Base-by-base conservation (phyloP, 2,797 vertebrate species). In the Pempheris klunzingeri region DNA sequence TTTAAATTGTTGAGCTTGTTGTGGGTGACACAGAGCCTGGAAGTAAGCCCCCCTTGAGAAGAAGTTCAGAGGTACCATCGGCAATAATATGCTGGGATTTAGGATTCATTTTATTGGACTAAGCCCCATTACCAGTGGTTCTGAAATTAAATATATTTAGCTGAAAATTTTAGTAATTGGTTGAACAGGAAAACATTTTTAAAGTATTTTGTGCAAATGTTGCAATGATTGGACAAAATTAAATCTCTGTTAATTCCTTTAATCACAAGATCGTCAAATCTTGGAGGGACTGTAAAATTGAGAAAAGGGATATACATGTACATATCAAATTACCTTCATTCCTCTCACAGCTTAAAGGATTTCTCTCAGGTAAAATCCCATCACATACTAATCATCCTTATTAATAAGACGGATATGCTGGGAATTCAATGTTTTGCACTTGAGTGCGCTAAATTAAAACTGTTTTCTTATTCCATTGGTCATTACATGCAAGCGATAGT, bases 341-440 rank as follows among this genome's bases (percentile, higher is more conserved):
- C 30, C 57, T 59, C 38, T 32, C 26, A 60, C 52, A 78, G 34
- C 69, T 76, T 8, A 66, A 26, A 61, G 41, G 61, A 81, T 63
- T 72, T 77, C 20, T 64, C 68, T 65, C 74, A 85, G 74, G 75
- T 78, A 72, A 74, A 80, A 80, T 86, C 66, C 55, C 41, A 74
- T 72, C 58, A 72, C 62, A 58, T 62, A 65, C 49, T 71, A 67
- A 76, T 84, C n/a, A 67, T 65, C 20, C 36, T 67, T 67, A 67
- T 76, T 69, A 71, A 71, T 49, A 38, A 58, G 24, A 69, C 53
- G 30, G 26, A 49, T 67, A 46, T 60, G 43, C 2, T 59, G 30
- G 43, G n/a, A 86, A 55, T 85, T 71, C 14, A 43, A 44, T 28
- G 28, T 62, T 74, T 50, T 50, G 32, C 58, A 61, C 5, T 20